Percentiles rank a stretch among this genome's conserved stretches.
Conservation (phyloP, 2,888 invertebrate species). For the Cerceris rybyensis region DNA sequence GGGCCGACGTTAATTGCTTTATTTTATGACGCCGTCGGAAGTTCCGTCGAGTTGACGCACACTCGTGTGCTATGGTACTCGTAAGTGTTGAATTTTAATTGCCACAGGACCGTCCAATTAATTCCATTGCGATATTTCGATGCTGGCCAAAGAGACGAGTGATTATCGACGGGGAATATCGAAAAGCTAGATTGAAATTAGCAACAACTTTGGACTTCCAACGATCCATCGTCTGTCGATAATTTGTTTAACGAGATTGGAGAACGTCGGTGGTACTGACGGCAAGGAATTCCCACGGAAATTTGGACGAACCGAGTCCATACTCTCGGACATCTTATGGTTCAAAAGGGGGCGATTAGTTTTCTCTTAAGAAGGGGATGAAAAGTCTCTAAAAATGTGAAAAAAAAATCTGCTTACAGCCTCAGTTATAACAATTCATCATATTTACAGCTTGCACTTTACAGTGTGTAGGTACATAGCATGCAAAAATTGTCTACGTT, state of each 20-base stretch:
- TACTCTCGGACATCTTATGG: too few relatives aligned
- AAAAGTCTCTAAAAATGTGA: too few relatives aligned
- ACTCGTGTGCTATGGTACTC: conserved; percentile 10
- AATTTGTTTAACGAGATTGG: neutral
- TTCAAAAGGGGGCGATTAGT: too few relatives aligned
- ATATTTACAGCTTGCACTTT: too few relatives aligned
- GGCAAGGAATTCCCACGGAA: too few relatives aligned
- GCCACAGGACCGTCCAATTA: conserved; percentile 55
- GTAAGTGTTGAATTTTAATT: conserved; percentile 60
- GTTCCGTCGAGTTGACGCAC: conserved; percentile 12
- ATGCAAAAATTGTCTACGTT: too few relatives aligned
- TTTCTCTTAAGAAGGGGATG: too few relatives aligned
- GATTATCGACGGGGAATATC: conserved; percentile 23
- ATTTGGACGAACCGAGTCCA: too few relatives aligned
- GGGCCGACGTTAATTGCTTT: conserved; percentile 47
- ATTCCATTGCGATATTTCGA: conserved; percentile 42
- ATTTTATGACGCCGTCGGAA: conserved; percentile 40
- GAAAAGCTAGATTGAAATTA: neutral
- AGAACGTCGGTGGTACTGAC: neutral
- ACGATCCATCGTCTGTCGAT: neutral
- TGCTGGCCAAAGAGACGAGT: conserved; percentile 12
- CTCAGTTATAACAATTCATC: too few relatives aligned
- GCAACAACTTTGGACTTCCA: neutral
- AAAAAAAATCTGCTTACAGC: too few relatives aligned
- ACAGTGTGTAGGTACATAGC: too few relatives aligned